Base-by-base conservation (phyloP, 2,888 invertebrate genomes). In the Netelia melanura region DNA sequence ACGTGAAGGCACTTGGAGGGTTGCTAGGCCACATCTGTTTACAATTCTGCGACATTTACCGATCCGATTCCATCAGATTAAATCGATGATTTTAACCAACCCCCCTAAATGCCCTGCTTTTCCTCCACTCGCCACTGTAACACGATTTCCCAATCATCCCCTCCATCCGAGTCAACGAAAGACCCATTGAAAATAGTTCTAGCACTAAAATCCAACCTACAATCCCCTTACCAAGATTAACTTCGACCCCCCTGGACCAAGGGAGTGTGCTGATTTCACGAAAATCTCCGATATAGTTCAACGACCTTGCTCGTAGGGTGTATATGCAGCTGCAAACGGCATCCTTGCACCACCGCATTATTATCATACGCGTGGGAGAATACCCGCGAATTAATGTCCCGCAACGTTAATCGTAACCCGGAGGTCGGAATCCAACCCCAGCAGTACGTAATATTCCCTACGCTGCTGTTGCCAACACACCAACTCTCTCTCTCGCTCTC, bases 321-420 rank as follows among this genome's bases (percentile, higher is more conserved):
- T 25, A 68, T 52, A 61, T 71, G 17, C 56, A 64, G 58, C 38
- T 72, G 23, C 82, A 23, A 71, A 25, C 44, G 56, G 30, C 67
- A 76, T 25, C 8, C 75, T 62, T 11, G 21, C 25, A 38, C 17
- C 38, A 62, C 64, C 65, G 48, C 72, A 62, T 77, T 81, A 77
- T 82, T 77, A 82, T 67, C 81, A 77, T 77, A 71, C 70, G 64
- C 54, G 71, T 71, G 11, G 30, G 77, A 67, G 77, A 71, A 77
- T 77, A 77, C 56, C 77, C 71, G 77, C 64, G 84, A 81, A 84
- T 74, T 84, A 81, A 84, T 81, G 76, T 75, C 64, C 77, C 77
- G 81, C 77, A 77, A 68, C 72, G 81, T 77, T 84, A 84, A 84
- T 77, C 76, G 84, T 81, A 77, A 81, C 72, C 67, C 56, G 72